phyloP scores from a whole-genome alignment of 1,140 invertebrate genomes.

The Drepana arcuata region DNA sequence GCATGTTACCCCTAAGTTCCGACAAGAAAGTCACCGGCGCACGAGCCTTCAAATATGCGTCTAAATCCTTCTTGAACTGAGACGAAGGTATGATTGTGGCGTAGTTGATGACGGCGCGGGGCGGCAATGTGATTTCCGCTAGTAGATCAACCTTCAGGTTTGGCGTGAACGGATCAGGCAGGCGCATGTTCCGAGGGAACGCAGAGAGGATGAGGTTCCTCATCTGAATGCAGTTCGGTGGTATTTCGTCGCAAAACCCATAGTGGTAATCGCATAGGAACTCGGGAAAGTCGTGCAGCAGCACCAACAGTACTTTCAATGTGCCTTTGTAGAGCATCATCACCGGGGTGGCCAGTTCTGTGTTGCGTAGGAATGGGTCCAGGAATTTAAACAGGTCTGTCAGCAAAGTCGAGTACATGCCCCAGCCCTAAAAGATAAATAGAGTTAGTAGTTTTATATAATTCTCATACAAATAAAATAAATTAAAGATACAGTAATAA shows the following conservation, averaged over 20 bases:
- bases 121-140: constrained; percentile 86
- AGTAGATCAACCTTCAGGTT: constrained; percentile 97
- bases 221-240: constrained; percentile 99
- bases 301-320: constrained; percentile 92
- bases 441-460: neutral
- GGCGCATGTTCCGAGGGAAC: constrained; percentile 96
- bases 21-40: constrained; percentile 96
- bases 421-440: constrained; percentile 78
- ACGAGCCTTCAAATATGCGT: constrained; percentile 95
- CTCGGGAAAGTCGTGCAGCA: constrained; percentile 99
- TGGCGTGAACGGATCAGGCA: constrained; percentile 98
- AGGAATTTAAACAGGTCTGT: constrained; percentile 97
- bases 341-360: constrained; percentile 94
- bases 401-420: constrained; percentile 91
- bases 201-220: constrained; percentile 97
- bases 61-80: constrained; percentile 95
- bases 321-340: constrained; percentile 97
- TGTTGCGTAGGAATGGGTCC: constrained; percentile 96
- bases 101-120: constrained; percentile 93
- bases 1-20: constrained; percentile 91
- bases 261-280: constrained; percentile 99
- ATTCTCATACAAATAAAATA: neutral
- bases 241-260: constrained; percentile 99
- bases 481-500: neutral
- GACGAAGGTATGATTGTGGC: constrained; percentile 88